A percentile compares a stretch with the other conserved stretches of the same genome.
phyloP scores from a whole-genome alignment of 2,888 invertebrate species.

The Osmoderma eremita region DNA sequence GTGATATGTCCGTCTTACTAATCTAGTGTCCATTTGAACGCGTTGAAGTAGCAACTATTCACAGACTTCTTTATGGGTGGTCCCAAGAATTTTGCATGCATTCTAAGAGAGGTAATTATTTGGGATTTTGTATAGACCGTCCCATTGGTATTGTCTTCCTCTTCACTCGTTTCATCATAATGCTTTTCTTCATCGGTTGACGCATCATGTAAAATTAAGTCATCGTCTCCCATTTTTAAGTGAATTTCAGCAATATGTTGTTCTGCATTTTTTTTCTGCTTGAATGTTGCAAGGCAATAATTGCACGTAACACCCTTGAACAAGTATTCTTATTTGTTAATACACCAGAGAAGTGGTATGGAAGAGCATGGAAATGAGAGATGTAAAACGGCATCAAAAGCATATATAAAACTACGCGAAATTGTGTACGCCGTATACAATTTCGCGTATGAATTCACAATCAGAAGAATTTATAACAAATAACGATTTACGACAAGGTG shows the following conservation, averaged over 20 bases:
- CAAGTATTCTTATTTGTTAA: constrained; percentile 10
- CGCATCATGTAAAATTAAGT: constrained; percentile 43
- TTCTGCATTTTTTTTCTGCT: constrained; percentile 49
- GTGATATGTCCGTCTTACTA: constrained; percentile 55
- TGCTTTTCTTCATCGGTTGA: constrained; percentile 40
- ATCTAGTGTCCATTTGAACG: constrained; percentile 54
- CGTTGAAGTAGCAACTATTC: constrained; percentile 40
- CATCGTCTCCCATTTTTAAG: constrained; percentile 46
- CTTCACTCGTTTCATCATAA: constrained; percentile 30
- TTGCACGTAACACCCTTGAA: constrained; percentile 58
- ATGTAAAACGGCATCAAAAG: too few relatives aligned
- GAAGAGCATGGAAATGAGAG: too few relatives aligned
- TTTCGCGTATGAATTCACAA: too few relatives aligned
- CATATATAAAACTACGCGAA: too few relatives aligned
- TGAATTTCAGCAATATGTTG: constrained; percentile 50
- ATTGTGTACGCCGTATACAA: too few relatives aligned
- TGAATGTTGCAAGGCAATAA: constrained; percentile 53
- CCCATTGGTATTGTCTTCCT: not conserved
- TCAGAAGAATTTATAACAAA: too few relatives aligned
- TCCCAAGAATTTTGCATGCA: constrained; percentile 14
- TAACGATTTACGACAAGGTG: too few relatives aligned
- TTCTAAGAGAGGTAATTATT: not conserved
- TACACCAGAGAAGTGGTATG: too few relatives aligned
- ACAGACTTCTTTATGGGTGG: constrained; percentile 7
- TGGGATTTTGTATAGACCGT: not conserved